Conservation (phyloP, 2,888 invertebrate species). For the Eristalis intricaria region DNA sequence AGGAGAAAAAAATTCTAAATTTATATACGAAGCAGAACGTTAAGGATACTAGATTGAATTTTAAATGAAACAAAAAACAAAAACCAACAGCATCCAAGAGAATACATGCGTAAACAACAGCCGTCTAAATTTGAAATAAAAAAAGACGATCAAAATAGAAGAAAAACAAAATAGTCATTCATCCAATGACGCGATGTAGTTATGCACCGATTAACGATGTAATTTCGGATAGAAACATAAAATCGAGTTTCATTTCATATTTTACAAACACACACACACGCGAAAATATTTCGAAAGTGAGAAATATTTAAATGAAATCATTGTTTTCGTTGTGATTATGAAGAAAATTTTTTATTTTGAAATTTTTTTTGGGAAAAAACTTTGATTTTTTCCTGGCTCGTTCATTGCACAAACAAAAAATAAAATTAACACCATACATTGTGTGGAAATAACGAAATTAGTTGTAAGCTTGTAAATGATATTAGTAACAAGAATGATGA, state of each 20-base stretch:
- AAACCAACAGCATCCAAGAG: neutral
- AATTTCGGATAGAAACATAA: conserved; percentile 12
- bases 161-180: conserved; percentile 28
- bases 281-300: conserved; percentile 14
- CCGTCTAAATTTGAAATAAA: no score
- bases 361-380: conserved; percentile 62
- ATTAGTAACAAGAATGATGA: conserved; percentile 26
- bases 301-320: conserved; percentile 31
- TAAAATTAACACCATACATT: conserved; percentile 37
- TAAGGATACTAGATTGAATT: conserved; percentile 58
- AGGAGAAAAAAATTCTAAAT: conserved; percentile 66
- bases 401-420: conserved; percentile 73
- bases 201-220: conserved; percentile 62
- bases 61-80: neutral
- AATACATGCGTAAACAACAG: conserved; percentile 36
- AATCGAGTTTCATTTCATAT: conserved; percentile 4
- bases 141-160: conserved; percentile 14
- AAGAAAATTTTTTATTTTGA: conserved; percentile 21
- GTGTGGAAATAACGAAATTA: conserved; percentile 66
- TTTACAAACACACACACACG: conserved; percentile 35
- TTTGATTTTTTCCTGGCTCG: conserved; percentile 72
- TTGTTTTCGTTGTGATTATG: conserved; percentile 26
- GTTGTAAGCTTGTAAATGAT: conserved; percentile 64
- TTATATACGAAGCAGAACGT: conserved; percentile 68
- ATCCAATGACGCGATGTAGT: conserved; percentile 48